Evolutionary conservation across 2,888 invertebrate genomes (phyloP).

Genomic region (Drosophila nr. perissopoda): DNA sequence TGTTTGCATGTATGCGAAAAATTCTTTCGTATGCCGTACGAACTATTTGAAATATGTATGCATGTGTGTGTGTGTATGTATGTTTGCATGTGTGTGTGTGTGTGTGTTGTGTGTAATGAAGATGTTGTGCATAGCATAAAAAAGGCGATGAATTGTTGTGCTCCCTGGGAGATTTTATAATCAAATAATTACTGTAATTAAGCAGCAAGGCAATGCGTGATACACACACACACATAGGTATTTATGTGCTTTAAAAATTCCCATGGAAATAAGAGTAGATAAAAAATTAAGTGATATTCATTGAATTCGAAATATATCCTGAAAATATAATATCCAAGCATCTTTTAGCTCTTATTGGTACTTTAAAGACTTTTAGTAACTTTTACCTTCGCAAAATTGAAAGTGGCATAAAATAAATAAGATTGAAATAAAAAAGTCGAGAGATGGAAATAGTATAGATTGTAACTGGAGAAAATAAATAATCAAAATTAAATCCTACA

Average conservation of each 20-base stretch:
- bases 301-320: background rate
- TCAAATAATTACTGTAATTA: constrained; percentile 79
- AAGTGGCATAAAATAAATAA: background rate
- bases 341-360: background rate
- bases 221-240: background rate
- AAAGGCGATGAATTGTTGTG: constrained; percentile 46
- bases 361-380: background rate
- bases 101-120: constrained; percentile 18
- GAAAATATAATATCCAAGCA: constrained; percentile 64
- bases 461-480: background rate
- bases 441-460: background rate
- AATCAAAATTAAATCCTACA: background rate
- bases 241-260: constrained; percentile 4
- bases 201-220: constrained; percentile 49
- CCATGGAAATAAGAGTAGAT: constrained; percentile 15
- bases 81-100: background rate
- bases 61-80: constrained; percentile 5
- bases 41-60: constrained; percentile 38
- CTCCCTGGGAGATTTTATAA: constrained; percentile 79
- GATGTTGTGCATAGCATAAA: constrained; percentile 33
- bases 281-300: background rate
- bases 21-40: constrained; percentile 33
- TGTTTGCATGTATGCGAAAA: constrained; percentile 5
- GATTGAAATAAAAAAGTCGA: background rate
- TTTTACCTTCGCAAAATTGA: background rate